These are phyloP conservation scores for Brachylomia viminalis DNA, from an alignment of 2,888 invertebrate species.

Conservation along the genomic window DNA sequence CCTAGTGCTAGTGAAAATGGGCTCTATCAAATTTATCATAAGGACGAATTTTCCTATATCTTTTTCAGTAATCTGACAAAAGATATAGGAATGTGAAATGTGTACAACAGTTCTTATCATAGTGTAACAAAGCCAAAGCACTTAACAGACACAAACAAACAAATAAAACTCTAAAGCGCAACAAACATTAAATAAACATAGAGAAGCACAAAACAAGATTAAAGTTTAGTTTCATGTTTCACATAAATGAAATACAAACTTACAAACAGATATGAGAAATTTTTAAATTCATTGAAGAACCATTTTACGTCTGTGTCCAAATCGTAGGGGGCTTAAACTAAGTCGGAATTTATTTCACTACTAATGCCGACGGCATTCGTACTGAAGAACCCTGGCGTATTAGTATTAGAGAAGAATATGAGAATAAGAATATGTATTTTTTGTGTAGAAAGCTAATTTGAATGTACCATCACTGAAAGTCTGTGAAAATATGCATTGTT, in stretches of 20 bases:
- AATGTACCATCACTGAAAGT: not conserved
- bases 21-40: not conserved
- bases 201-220: not conserved
- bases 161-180: not conserved
- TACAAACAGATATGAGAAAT: constrained; percentile 4
- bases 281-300: constrained; percentile 37
- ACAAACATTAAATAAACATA: not conserved
- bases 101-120: not conserved
- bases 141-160: not conserved
- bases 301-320: not conserved
- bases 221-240: not conserved
- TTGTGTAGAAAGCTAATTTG: not conserved
- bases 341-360: constrained; percentile 25
- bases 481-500: not conserved
- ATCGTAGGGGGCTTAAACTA: constrained; percentile 12
- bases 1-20: too few relatives aligned
- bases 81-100: too few relatives aligned
- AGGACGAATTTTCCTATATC: not conserved
- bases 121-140: not conserved
- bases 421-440: not conserved
- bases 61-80: too few relatives aligned
- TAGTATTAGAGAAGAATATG: not conserved
- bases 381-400: constrained; percentile 1
- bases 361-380: not conserved
- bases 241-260: constrained; percentile 20